phyloP scores from a whole-genome alignment of 2,797 vertebrate genomes.

The Myotis planiceps region DNA sequence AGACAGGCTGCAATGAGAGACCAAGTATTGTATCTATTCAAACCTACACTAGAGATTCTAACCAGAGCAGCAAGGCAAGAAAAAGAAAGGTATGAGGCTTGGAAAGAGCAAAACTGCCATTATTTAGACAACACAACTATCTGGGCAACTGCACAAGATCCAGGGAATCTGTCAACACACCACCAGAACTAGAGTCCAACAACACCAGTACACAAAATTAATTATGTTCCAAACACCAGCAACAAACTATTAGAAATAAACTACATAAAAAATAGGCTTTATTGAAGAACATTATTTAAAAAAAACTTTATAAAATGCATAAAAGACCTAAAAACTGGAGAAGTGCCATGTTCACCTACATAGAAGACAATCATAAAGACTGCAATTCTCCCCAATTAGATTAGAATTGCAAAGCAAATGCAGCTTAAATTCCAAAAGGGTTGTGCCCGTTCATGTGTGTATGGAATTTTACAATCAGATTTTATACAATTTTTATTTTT shows the following conservation, averaged over 20 bases:
- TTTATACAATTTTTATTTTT: background rate
- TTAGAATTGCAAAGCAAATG: background rate
- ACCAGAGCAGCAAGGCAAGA: background rate
- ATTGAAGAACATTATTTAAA: background rate
- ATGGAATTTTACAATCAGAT: background rate
- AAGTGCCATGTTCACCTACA: background rate
- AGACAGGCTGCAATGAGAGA: background rate
- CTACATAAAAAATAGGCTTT: background rate
- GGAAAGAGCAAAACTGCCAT: background rate
- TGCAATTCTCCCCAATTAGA: background rate
- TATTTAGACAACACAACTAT: background rate
- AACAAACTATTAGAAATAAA: background rate
- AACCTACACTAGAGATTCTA: background rate
- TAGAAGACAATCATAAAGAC: background rate
- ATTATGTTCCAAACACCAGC: background rate
- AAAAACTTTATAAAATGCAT: background rate
- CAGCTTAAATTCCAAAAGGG: background rate
- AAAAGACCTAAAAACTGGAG: background rate
- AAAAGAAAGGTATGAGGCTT: background rate
- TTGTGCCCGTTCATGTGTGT: background rate
- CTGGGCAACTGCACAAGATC: background rate
- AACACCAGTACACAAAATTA: background rate
- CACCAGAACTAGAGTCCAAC: background rate
- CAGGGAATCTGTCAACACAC: background rate
- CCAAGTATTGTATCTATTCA: background rate